Evolutionary conservation across 2,797 vertebrate species (phyloP), one percentile per base, ranked within the genome.

Genomic region (Hydrolagus colliei): DNA sequence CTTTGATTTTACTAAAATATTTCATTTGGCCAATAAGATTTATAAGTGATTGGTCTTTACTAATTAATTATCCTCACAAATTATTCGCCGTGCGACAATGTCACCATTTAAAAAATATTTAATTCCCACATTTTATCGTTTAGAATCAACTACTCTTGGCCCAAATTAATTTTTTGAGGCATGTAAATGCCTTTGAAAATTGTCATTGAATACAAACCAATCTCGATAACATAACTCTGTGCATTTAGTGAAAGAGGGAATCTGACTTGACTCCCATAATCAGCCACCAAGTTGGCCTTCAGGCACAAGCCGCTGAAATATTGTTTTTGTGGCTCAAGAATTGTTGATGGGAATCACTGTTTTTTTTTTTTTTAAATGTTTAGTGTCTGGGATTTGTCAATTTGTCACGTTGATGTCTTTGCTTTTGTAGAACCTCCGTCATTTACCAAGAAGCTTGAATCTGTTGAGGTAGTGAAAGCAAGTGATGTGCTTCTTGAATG

Each of bases 381-480:
- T 35, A 12, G 14, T 41, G 1, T 0, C 65, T 6, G 4, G 41
- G 27, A 68, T 41, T 71, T 35, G 20, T 84, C 35, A 84, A 84
- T 18, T 52, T 52, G 41, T 52, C 79, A 76, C 32, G 18, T 67
- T 27, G 18, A 62, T 65, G 63, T 86, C 32, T 86, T 86, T 67
- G 18, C 65, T 86, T 22, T 86, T 62, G 10, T 72, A 86, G 86
- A 86, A 78, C 22, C 77, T 32, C 86, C 86, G n/a, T 67, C 52
- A 79, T 86, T 86, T 65, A 80, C 59, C 12, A 86, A 96, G 90
- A 93, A 93, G 74, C 94, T 99, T 93, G 96, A 97, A 87, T 89
- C 95, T 86, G 95, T 92, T 90, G 97, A 99, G 89, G 95, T 97
- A 87, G 91, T 99, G 89, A 98, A 97, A 92, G 97, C 97, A 72